A percentile compares a stretch with the other conserved stretches of the same genome.
Conservation (phyloP, 2,797 vertebrate genomes). For the Chelon auratus region DNA sequence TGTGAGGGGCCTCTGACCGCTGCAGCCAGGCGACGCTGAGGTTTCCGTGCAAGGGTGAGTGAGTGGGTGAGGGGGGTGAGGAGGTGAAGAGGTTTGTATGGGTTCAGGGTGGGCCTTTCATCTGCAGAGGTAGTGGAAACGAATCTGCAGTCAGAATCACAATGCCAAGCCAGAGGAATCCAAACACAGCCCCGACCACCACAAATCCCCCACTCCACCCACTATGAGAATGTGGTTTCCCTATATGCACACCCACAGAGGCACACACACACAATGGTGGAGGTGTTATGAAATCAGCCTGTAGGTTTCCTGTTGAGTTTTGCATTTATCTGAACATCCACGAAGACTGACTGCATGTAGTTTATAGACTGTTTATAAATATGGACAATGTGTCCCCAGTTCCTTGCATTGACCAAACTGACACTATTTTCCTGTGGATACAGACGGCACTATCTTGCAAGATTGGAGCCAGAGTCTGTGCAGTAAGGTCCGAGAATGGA, state of each 20-base stretch:
- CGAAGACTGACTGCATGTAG: neutral
- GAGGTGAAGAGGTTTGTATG: too few relatives aligned
- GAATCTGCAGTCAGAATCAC: constrained; percentile 48
- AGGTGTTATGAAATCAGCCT: constrained; percentile 42
- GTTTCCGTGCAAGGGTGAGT: constrained; percentile 29
- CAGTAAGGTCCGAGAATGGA: too few relatives aligned
- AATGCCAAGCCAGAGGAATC: constrained; percentile 59
- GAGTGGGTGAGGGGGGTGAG: neutral
- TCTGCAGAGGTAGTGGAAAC: constrained; percentile 61
- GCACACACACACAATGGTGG: constrained; percentile 29
- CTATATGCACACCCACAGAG: constrained; percentile 39
- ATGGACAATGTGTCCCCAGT: too few relatives aligned
- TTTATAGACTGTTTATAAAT: neutral
- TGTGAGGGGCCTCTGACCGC: constrained; percentile 29
- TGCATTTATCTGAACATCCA: neutral
- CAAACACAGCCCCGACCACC: constrained; percentile 36
- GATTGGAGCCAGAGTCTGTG: too few relatives aligned
- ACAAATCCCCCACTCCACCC: constrained; percentile 35
- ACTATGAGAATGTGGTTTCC: constrained; percentile 80
- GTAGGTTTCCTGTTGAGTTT: neutral
- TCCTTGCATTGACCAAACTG: too few relatives aligned
- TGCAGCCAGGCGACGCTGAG: constrained; percentile 17
- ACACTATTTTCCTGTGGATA: too few relatives aligned
- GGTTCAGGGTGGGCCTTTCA: constrained; percentile 53
- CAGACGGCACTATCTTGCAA: too few relatives aligned